Conservation (phyloP, 1,140 invertebrate species). For the Drosophila equinoxialis region DNA sequence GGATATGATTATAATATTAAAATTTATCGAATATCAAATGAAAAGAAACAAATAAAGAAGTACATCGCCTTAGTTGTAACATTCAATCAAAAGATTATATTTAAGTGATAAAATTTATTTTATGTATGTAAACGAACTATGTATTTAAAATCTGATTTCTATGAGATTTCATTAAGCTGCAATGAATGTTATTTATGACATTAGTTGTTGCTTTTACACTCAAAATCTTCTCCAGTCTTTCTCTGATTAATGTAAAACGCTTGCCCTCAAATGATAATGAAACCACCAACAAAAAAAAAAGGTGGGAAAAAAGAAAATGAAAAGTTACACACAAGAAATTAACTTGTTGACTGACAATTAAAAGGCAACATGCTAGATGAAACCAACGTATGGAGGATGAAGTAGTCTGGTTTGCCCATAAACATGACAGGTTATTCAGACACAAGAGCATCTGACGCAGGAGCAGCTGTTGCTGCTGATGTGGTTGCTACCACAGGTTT, state of each 20-base stretch:
- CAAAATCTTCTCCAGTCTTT: background rate
- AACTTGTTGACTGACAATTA: slow-evolving; percentile 26
- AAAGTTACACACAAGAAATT: background rate
- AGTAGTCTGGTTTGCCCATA: slow-evolving; percentile 12
- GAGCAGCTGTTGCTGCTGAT: slow-evolving; percentile 18
- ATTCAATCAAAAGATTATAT: no score
- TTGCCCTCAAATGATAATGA: background rate
- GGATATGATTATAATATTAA: no score
- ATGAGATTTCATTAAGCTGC: no score
- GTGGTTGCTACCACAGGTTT: slow-evolving; percentile 16
- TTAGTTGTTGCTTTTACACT: no score
- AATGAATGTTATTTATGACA: no score
- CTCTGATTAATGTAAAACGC: background rate
- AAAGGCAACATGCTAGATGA: slow-evolving; percentile 19
- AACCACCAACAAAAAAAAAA: background rate
- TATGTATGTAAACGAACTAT: no score
- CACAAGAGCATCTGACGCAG: slow-evolving; percentile 9
- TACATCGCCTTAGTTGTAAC: no score
- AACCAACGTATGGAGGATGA: background rate
- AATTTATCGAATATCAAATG: no score
- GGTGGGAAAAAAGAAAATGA: background rate
- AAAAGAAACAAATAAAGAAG: no score
- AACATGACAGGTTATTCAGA: slow-evolving; percentile 15
- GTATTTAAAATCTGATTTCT: no score
- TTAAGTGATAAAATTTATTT: no score